A percentile compares a stretch with the other conserved stretches of the same genome.
phyloP scores from a whole-genome alignment of 2,888 invertebrate genomes.

The Agrotis ipsilon region DNA sequence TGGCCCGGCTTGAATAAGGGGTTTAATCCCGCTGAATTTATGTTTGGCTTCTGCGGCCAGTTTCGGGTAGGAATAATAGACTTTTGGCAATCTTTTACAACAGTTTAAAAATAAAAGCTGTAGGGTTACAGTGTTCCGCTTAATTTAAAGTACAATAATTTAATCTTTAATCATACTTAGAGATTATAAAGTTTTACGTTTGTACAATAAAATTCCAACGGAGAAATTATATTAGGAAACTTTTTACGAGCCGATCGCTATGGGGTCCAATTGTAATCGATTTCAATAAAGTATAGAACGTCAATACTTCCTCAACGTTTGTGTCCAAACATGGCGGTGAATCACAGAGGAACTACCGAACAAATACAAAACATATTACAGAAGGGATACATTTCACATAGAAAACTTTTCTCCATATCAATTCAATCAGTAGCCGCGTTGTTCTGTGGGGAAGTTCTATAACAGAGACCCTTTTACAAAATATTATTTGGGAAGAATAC shows the following conservation, averaged over 20 bases:
- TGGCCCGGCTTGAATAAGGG: constrained; percentile 18
- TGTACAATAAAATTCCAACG: constrained; percentile 5
- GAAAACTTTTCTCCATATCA: constrained; percentile 37
- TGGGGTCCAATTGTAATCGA: constrained; percentile 16
- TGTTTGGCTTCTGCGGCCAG: constrained; percentile 33
- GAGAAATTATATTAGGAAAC: constrained; percentile 19
- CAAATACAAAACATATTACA: constrained; percentile 47
- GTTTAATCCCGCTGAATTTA: constrained; percentile 39
- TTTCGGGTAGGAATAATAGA: constrained; percentile 13
- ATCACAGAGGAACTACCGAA: constrained; percentile 44
- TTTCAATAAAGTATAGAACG: constrained; percentile 29
- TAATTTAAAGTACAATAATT: constrained; percentile 4
- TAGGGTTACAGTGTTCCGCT: background rate
- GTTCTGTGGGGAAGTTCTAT: constrained; percentile 33
- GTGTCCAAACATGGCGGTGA: constrained; percentile 23
- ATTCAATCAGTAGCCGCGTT: constrained; percentile 48
- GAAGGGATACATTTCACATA: constrained; percentile 38
- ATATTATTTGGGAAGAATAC: constrained; percentile 29
- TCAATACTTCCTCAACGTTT: constrained; percentile 6
- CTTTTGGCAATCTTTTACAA: constrained; percentile 12
- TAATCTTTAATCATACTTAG: constrained; percentile 15
- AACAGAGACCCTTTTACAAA: constrained; percentile 23
- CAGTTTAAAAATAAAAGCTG: constrained; percentile 13
- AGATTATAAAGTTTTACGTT: constrained; percentile 14
- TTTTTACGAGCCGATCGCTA: constrained; percentile 19